phyloP scores from a whole-genome alignment of 2,888 invertebrate species.

The Matsumyia berberina region DNA sequence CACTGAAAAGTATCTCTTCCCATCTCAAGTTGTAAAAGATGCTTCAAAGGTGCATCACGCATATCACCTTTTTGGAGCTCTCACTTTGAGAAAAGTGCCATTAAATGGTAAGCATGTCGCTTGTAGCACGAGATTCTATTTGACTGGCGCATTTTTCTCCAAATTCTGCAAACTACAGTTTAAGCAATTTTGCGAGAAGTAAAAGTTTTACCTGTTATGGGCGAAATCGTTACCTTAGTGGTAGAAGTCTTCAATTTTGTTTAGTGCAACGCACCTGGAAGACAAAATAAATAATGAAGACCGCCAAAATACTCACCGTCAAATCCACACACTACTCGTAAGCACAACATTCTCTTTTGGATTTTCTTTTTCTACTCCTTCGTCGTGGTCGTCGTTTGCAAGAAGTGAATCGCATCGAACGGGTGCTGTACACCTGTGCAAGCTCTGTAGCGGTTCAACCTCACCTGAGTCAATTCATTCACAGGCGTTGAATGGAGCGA shows the following conservation, averaged over 20 bases:
- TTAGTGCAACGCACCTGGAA: constrained; percentile 60
- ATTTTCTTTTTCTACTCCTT: constrained; percentile 29
- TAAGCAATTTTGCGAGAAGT: constrained; percentile 19
- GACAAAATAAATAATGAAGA: constrained; percentile 46
- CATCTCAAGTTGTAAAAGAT: constrained; percentile 32
- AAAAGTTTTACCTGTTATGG: constrained; percentile 56
- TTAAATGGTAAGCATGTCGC: background rate
- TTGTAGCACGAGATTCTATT: background rate
- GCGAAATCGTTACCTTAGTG: constrained; percentile 18
- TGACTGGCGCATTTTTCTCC: constrained; percentile 22
- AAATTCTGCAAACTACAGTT: constrained; percentile 25
- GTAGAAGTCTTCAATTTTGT: constrained; percentile 17
- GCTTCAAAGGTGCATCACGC: constrained; percentile 36
- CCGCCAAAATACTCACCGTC: constrained; percentile 23
- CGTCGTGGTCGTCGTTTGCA: constrained; percentile 22
- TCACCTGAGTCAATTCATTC: constrained; percentile 66
- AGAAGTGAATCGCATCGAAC: constrained; percentile 46
- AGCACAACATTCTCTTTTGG: constrained; percentile 19
- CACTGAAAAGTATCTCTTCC: constrained; percentile 38
- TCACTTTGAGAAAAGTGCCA: constrained; percentile 30
- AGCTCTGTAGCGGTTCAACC: constrained; percentile 37
- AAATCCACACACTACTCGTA: background rate
- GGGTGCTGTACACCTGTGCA: constrained; percentile 61
- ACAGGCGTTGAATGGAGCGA: constrained; percentile 62
- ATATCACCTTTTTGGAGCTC: constrained; percentile 37